Evolutionary conservation across 1,140 invertebrate genomes (phyloP), one percentile per base, ranked within the genome.

Genomic region (Orussus abietinus): DNA sequence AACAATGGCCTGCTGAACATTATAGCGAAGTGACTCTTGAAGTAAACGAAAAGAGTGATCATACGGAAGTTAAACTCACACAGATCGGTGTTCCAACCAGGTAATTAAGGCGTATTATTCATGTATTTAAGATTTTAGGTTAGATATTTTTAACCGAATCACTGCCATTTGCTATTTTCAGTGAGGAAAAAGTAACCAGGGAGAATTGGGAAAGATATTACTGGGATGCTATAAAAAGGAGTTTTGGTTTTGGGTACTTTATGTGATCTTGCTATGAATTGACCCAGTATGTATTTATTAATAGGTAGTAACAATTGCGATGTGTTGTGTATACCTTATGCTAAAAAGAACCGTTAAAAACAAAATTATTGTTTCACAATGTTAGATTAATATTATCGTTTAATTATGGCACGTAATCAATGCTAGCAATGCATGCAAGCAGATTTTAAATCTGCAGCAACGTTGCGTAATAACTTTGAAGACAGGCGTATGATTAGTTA

Each of bases 131-230:
- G 10, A 31, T 40, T 17, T n/a, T 40, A 31, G n/a, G 32, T 13
- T 13, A 17, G 20, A 17, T 21, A 28, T 21, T 22, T 10, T 29
- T 35, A 21, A 28, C 10, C 3, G 18, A 11, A 20, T 10, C 3
- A 35, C 20, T 33, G 26, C 30, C 6, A 34, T 25, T 17, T 36
- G 35, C 29, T 48, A 35, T 47, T 75, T 75, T 12, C 62, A 80
- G 75, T 13, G 90, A 96, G 58, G 79, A 82, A 38, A 86, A 91
- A 15, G 78, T 80, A 30, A 96, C 92, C 10, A 81, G 78, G 59
- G 80, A 85, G 46, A 95, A 96, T 57, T 96, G 93, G 93, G 79
- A 85, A 44, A 76, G 85, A 35, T 95, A 95, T 71, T 96, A 96
- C 64, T 96, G 91, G 82, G 83, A 92, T 52, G 81, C 89, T 45